Conservation (phyloP, 2,888 invertebrate species). For the Sarcophaga caerulescens region DNA sequence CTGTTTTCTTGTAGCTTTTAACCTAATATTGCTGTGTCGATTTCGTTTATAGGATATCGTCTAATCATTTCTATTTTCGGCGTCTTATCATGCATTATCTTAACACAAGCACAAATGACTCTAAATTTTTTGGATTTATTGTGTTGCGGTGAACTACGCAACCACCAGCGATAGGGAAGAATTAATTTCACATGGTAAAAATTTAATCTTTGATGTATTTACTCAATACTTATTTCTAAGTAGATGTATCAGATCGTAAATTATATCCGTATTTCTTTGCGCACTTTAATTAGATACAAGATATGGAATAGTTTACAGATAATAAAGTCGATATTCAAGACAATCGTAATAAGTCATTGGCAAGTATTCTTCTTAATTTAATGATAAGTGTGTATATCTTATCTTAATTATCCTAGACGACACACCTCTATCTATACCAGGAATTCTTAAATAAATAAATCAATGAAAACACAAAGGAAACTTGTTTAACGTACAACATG, state of each 20-base stretch:
- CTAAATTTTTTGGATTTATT: no score
- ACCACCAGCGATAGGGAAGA: no score
- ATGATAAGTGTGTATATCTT: slow-evolving; percentile 26
- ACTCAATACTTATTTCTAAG: not conserved
- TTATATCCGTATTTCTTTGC: not conserved
- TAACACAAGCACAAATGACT: no score
- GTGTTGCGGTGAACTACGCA: no score
- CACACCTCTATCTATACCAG: slow-evolving; percentile 14
- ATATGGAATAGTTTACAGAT: not conserved
- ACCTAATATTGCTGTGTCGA: no score
- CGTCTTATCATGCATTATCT: no score
- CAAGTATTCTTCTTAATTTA: slow-evolving; percentile 25
- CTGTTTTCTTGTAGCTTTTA: no score
- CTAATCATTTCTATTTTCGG: no score
- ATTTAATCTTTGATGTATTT: not conserved
- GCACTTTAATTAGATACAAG: not conserved
- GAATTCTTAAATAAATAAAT: not conserved
- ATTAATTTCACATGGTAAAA: no score
- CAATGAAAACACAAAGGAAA: not conserved
- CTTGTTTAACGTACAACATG: not conserved
- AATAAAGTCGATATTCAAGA: not conserved
- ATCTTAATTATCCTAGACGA: slow-evolving; percentile 53
- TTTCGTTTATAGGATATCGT: no score
- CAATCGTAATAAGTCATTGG: slow-evolving; percentile 16
- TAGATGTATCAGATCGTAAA: not conserved